These are phyloP conservation scores for Sciurus carolinensis DNA, from an alignment of 2,797 vertebrate species.

Conservation along the genomic window DNA sequence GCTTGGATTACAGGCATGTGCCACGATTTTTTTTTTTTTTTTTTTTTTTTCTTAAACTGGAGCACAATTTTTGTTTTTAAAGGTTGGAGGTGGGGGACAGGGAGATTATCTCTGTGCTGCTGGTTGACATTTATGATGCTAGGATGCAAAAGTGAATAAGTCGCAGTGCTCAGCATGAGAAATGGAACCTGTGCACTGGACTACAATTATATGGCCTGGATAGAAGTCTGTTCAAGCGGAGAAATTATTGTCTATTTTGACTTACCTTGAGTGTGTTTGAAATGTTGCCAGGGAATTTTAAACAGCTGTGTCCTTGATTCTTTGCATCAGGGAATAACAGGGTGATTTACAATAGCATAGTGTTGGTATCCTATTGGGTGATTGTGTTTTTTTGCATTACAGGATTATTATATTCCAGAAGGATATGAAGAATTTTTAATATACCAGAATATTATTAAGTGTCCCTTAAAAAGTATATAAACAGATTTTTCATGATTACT, in stretches of 20 bases:
- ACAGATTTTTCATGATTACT: not conserved
- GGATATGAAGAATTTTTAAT: slow-evolving; percentile 38
- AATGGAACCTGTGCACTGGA: not conserved
- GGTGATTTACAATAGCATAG: not conserved
- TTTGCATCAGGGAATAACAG: not conserved
- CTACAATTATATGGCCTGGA: not conserved
- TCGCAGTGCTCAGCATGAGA: not conserved
- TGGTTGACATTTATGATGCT: not conserved
- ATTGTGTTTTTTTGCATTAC: not conserved
- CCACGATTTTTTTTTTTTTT: too few relatives aligned
- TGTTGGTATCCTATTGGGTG: not conserved
- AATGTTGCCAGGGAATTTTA: slow-evolving; percentile 7
- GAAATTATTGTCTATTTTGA: not conserved
- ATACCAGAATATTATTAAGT: not conserved
- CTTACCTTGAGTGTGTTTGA: not conserved
- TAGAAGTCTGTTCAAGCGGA: not conserved
- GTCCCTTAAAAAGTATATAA: not conserved
- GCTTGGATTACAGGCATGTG: too few relatives aligned
- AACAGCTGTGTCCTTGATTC: not conserved
- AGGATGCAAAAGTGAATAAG: not conserved
- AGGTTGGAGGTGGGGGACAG: too few relatives aligned
- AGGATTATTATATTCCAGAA: not conserved
- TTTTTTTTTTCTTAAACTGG: not conserved
- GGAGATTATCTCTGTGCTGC: not conserved
- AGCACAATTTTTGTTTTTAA: not conserved